Conservation (phyloP, 1,140 invertebrate genomes). For the Scaptomyza montana region DNA sequence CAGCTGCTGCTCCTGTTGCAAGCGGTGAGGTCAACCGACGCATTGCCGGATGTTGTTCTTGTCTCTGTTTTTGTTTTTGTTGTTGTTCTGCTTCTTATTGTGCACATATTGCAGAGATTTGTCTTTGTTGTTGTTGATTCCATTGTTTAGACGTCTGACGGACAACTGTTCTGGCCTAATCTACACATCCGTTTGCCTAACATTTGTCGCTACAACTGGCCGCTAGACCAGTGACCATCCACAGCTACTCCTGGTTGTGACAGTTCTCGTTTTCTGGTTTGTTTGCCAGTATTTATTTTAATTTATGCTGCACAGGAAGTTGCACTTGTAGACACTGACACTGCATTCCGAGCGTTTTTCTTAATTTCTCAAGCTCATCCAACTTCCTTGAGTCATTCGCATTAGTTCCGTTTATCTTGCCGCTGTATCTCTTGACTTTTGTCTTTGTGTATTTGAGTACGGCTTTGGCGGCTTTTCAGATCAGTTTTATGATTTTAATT, state of each 20-base stretch:
- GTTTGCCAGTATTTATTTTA: constrained; percentile 67
- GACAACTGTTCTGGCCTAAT: constrained; percentile 67
- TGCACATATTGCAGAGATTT: constrained; percentile 65
- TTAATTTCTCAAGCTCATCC: constrained; percentile 64
- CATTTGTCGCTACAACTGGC: constrained; percentile 67
- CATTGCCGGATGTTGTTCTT: constrained; percentile 59
- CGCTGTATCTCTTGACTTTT: constrained; percentile 34
- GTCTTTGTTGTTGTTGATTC: constrained; percentile 51
- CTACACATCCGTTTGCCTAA: constrained; percentile 75
- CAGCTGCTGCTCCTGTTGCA: constrained; percentile 4
- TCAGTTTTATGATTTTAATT: constrained; percentile 72
- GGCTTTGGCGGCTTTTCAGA: constrained; percentile 33
- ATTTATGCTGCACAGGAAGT: constrained; percentile 75
- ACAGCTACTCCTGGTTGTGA: constrained; percentile 50
- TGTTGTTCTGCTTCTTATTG: constrained; percentile 3
- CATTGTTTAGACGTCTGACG: constrained; percentile 68
- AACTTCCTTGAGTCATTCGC: constrained; percentile 37
- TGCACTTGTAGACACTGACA: constrained; percentile 57
- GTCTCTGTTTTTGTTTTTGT: constrained; percentile 38
- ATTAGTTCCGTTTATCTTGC: constrained; percentile 76
- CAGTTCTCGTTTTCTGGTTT: constrained; percentile 50
- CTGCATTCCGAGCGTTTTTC: constrained; percentile 49
- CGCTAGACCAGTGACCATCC: constrained; percentile 14
- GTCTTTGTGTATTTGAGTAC: constrained; percentile 37
- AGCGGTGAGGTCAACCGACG: constrained; percentile 69